Percentiles rank a stretch among this genome's conserved stretches.
Conservation (phyloP, 1,140 invertebrate species). For the Drosophila orosa region DNA sequence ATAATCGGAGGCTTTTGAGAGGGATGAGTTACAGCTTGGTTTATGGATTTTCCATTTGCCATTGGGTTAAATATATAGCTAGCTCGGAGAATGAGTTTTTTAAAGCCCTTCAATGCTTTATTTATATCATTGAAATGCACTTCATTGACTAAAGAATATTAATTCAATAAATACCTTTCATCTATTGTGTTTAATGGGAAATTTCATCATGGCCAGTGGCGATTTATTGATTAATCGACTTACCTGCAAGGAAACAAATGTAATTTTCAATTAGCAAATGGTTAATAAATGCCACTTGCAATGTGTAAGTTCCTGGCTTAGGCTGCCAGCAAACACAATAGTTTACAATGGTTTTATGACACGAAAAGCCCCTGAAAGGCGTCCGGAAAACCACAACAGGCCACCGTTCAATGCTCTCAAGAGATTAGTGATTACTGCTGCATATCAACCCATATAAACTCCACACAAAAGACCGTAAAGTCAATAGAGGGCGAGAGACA, state of each 20-base stretch:
- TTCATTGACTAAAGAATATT: background rate
- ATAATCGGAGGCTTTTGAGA: background rate
- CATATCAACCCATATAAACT: conserved; percentile 16
- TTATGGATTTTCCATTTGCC: conserved; percentile 12
- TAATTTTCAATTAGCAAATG: conserved; percentile 38
- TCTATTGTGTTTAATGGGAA: background rate
- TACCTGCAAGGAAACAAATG: conserved; percentile 55
- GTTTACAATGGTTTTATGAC: background rate
- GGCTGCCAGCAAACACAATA: conserved; percentile 3
- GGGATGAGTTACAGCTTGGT: conserved; percentile 11
- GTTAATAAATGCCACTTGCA: conserved; percentile 13
- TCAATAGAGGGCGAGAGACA: background rate
- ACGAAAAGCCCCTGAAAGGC: conserved; percentile 18
- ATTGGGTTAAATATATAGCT: background rate
- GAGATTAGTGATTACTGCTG: conserved; percentile 35
- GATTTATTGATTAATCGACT: conserved; percentile 24
- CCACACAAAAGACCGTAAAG: conserved; percentile 37
- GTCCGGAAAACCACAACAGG: conserved; percentile 20
- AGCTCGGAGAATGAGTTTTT: background rate
- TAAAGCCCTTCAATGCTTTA: background rate
- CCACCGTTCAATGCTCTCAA: conserved; percentile 32
- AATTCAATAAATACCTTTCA: background rate
- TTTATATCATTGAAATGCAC: background rate
- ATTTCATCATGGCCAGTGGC: background rate
- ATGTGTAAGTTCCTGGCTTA: background rate